Percentiles rank a stretch among this genome's conserved stretches.
Conservation (phyloP, 2,797 vertebrate species). For the Enteromius viviparus region DNA sequence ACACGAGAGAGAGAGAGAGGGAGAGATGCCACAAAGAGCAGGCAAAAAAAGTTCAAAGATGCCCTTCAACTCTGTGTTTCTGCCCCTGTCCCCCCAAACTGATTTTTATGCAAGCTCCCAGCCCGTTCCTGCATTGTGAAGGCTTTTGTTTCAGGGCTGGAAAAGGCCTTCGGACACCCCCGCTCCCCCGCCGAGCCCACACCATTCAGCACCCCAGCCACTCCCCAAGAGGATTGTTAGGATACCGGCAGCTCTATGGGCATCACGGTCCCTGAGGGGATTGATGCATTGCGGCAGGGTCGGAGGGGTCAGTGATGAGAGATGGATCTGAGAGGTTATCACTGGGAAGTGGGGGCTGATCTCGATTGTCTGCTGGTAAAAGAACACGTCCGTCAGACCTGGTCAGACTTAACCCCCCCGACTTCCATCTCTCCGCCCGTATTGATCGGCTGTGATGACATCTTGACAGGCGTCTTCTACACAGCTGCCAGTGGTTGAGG, state of each 20-base stretch:
- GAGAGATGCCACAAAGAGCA: conserved; percentile 41
- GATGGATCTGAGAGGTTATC: conserved; percentile 55
- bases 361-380: conserved; percentile 58
- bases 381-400: conserved; percentile 56
- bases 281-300: conserved; percentile 23
- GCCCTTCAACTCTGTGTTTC: conserved; percentile 45
- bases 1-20: conserved; percentile 19
- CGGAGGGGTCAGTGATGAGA: conserved; percentile 36
- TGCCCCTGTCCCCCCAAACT: conserved; percentile 47
- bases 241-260: conserved; percentile 41
- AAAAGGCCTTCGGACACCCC: conserved; percentile 33
- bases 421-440: conserved; percentile 27
- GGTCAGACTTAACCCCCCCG: conserved; percentile 44
- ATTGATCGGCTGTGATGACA: conserved; percentile 69
- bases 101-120: conserved; percentile 48
- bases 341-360: conserved; percentile 44
- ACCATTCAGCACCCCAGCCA: conserved; percentile 43
- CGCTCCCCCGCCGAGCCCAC: neutral
- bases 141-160: conserved; percentile 48
- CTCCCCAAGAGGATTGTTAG: conserved; percentile 52
- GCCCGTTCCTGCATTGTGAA: conserved; percentile 41
- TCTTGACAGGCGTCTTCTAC: conserved; percentile 76
- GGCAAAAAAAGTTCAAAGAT: conserved; percentile 50
- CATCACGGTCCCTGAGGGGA: conserved; percentile 44
- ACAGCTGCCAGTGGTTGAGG: conserved; percentile 77